Evolutionary conservation across 2,888 invertebrate species (phyloP), one percentile per base, ranked within the genome.

Genomic region (Monoplex corrugatus): DNA sequence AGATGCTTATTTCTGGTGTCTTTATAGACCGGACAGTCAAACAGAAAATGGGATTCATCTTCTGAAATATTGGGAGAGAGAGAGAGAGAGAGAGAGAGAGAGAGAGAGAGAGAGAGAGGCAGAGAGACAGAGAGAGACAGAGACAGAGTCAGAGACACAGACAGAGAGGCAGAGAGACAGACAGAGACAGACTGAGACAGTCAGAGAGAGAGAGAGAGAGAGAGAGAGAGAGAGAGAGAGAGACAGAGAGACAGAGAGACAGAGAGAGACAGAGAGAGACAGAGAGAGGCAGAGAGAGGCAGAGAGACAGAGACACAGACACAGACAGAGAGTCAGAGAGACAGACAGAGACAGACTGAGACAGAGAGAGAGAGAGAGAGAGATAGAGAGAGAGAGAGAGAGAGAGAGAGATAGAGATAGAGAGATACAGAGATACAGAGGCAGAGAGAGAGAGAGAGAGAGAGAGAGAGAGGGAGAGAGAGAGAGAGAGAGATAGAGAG

Each of bases 41-140:
- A n/a, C n/a, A n/a, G n/a, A n/a, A n/a, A n/a, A n/a, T n/a, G n/a
- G n/a, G n/a, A n/a, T n/a, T n/a, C n/a, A n/a, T n/a, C n/a, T n/a
- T n/a, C n/a, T n/a, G n/a, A n/a, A n/a, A n/a, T n/a, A n/a, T n/a
- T 28, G 68, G n/a, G 68, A 68, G 68, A 68, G 68, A 68, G 68
- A 68, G 68, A 68, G 68, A 68, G 68, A 68, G 68, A 68, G 68
- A 68, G 68, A 68, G 68, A 68, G 68, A 68, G 5, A 68, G 68
- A 68, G 68, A 68, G 68, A 68, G 68, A 68, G 68, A 68, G 68
- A 68, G 68, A 68, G 68, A 68, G 68, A 68, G 6, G 68, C 50
- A 68, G 68, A 68, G 23, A 23, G 23, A 68, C 23, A 68, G 23
- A 23, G 23, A 68, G 68, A 68, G 23, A 23, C 5, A 68, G 68